Evolutionary conservation across 2,113 vertebrate genomes (phyloP), one percentile per base, ranked within the genome.

Genomic region (Neomonachus schauinslandi): DNA sequence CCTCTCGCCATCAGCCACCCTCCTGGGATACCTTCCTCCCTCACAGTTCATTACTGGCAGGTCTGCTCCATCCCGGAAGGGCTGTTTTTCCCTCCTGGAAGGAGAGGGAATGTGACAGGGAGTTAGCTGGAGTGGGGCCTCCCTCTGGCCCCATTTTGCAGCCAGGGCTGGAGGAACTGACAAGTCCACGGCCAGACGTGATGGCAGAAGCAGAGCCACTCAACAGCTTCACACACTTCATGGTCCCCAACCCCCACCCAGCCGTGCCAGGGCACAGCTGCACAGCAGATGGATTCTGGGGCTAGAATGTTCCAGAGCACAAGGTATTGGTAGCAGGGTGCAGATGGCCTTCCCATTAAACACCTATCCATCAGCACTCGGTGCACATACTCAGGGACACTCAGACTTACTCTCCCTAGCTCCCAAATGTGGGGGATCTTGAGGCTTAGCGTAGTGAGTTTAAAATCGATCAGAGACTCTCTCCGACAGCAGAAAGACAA

Each of bases 131-230:
- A 87, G 76, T 2, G 81, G 49, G n/a, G 83, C 36, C 22, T 98
- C 96, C 93, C 94, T 26, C 0, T 24, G 95, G 95, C 59, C 94
- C 76, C 77, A 76, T 14, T 97, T 95, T 97, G 97, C 96, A 96
- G 91, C 91, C 4, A 0, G 97, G 87, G 86, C 97, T 93, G 1
- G 76, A 76, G 81, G 95, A 96, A 97, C 92, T 91, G 98, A 98
- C 93, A 96, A 5, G 92, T 94, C 96, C 67, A n/a, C 85, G 98
- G 98, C 67, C 96, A 99, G 98, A 98, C 22, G 46, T 97, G 82
- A 89, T 77, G 57, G 93, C 33, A 19, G 80, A 97, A 90, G 69
- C 97, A 85, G 79, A 96, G 83, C 81, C 94, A 84, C 93, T 98
- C 96, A 61, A 87, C 1, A 80, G 95, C 95, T 97, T 98, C 94